A percentile compares a stretch with the other conserved stretches of the same genome.
Conservation (phyloP, 2,888 invertebrate genomes). For the Euspilapteryx auroguttella region DNA sequence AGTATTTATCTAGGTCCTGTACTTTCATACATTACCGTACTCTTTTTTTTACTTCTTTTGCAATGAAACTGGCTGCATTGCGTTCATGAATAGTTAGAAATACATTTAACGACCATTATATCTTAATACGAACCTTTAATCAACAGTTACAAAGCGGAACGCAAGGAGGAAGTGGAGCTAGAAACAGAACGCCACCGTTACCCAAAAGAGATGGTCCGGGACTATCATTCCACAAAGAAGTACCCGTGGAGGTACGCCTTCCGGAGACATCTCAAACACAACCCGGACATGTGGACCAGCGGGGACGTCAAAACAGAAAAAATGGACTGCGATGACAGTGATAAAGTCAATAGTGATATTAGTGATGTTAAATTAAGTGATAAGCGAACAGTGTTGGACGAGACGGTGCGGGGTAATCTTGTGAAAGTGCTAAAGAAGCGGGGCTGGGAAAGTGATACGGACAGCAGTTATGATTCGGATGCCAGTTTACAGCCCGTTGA, state of each 20-base stretch:
- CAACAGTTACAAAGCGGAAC: slow-evolving; percentile 6
- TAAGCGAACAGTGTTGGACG: slow-evolving; percentile 15
- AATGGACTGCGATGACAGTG: slow-evolving; percentile 17
- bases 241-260: slow-evolving; percentile 44
- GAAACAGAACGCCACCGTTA: slow-evolving; percentile 37
- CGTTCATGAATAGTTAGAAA: too few species aligned
- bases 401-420: slow-evolving; percentile 21
- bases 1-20: too few species aligned
- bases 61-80: too few species aligned
- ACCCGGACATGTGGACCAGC: slow-evolving; percentile 30
- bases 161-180: slow-evolving; percentile 29
- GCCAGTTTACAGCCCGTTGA: slow-evolving; percentile 42
- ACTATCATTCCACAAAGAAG: slow-evolving; percentile 42
- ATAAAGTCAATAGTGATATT: slow-evolving; percentile 26
- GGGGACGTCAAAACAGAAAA: slow-evolving; percentile 7
- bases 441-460: slow-evolving; percentile 31
- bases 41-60: too few species aligned
- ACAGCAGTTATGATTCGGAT: slow-evolving; percentile 39
- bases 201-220: slow-evolving; percentile 35
- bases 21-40: too few species aligned
- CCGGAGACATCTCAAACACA: slow-evolving; percentile 25
- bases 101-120: too few species aligned
- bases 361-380: slow-evolving; percentile 32
- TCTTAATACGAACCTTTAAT: too few species aligned
- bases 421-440: slow-evolving; percentile 25